These are phyloP conservation scores for Gallinago jamesoni DNA, from an alignment of 2,113 vertebrate species.

Conservation along the genomic window DNA sequence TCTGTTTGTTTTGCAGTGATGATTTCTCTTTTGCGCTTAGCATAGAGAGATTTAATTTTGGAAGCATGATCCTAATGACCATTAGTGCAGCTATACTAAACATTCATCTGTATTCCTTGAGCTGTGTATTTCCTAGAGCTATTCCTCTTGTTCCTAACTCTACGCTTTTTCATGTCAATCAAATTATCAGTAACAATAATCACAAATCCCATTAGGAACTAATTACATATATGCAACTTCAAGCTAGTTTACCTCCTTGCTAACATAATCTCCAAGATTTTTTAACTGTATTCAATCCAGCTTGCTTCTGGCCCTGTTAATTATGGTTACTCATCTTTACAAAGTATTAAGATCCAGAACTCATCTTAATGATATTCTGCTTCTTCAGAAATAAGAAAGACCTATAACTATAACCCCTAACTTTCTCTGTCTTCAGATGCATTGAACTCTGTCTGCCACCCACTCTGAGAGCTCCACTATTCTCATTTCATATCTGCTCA, in stretches of 20 bases:
- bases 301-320: slow-evolving; percentile 25
- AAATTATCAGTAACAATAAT: slow-evolving; percentile 66
- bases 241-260: slow-evolving; percentile 40
- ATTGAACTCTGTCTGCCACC: neutral
- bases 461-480: neutral
- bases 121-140: slow-evolving; percentile 1
- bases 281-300: slow-evolving; percentile 37
- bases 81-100: slow-evolving; percentile 7
- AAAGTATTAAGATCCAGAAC: neutral
- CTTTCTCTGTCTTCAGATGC: neutral
- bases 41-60: slow-evolving; percentile 22
- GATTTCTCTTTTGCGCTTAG: neutral
- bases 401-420: neutral
- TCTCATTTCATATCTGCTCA: neutral
- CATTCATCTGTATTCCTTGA: neutral
- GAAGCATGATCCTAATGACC: neutral
- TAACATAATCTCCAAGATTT: neutral
- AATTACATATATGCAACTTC: slow-evolving; percentile 39
- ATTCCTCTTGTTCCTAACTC: neutral
- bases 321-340: slow-evolving; percentile 7
- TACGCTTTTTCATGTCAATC: slow-evolving; percentile 35
- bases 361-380: neutral
- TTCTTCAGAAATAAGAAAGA: neutral
- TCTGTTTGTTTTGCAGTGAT: neutral
- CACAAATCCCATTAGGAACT: slow-evolving; percentile 54